Evolutionary conservation across 2,888 invertebrate species (phyloP).

Genomic region (Diplolepis rosae): DNA sequence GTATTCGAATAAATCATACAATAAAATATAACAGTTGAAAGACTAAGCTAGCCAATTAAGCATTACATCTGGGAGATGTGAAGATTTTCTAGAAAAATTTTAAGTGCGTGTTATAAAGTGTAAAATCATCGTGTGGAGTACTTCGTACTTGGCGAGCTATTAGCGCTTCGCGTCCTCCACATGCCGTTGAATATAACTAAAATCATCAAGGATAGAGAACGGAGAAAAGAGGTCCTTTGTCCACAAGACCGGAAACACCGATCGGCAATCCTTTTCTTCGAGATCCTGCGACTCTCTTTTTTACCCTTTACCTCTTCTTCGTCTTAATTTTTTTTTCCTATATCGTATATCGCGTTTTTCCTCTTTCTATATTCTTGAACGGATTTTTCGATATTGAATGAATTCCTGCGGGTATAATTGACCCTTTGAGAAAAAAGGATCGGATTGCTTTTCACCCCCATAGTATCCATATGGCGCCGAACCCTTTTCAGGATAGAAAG

Average conservation of each 20-base stretch:
- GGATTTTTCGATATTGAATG: too few relatives aligned
- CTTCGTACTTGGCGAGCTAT: slow-evolving; percentile 9
- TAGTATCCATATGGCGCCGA: neutral
- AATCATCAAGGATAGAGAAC: neutral
- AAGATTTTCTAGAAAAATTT: neutral
- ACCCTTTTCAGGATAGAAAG: neutral
- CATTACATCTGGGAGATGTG: neutral
- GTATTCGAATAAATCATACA: too few relatives aligned
- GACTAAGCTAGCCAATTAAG: too few relatives aligned
- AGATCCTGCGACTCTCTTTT: neutral
- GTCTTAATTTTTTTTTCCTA: neutral
- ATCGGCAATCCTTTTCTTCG: slow-evolving; percentile 5
- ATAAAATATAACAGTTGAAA: too few relatives aligned
- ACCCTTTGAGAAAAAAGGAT: neutral
- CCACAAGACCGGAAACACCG: slow-evolving; percentile 9
- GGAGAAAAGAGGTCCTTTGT: neutral
- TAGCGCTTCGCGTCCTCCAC: slow-evolving; percentile 15
- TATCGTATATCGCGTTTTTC: neutral
- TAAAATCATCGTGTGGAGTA: slow-evolving; percentile 12
- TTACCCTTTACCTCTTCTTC: neutral
- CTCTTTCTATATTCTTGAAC: neutral
- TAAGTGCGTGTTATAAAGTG: slow-evolving; percentile 13
- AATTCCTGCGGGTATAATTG: neutral
- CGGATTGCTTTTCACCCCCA: neutral
- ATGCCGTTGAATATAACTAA: neutral